Base-by-base conservation (phyloP, 2,888 invertebrate genomes). In the Agonopterix heracliana region DNA sequence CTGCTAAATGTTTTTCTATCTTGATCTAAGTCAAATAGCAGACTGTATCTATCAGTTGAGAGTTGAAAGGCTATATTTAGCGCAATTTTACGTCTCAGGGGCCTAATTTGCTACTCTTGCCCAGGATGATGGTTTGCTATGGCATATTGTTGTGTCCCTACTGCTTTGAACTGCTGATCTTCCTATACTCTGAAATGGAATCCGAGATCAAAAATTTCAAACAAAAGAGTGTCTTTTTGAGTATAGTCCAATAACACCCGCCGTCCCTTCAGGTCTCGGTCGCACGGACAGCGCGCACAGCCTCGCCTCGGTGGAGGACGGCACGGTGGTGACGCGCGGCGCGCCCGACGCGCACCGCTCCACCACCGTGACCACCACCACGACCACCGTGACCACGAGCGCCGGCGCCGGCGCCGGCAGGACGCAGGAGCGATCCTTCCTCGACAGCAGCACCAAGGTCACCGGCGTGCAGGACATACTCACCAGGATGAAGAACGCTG, bases 381-480 rank as follows among this genome's bases (percentile, higher is more conserved):
- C 9, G 26, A 17, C 17, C 26, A 42, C 47, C 45, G 41, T 41
- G 13, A 49, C 34, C 52, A 61, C 55, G 7, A 51, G 54, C 34
- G 44, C 63, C 47, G 53, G 55, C 51, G 57, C 53, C 55, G 50
- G 55, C 36, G 45, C 63, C 47, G 53, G 55, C 51, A 56, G 52
- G 56, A 57, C 54, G 7, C 50, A 61, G 52, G 80, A 81, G 64
- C 71, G 90, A 51, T 93, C 94, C 9, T 95, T 95, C 78, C 88
- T 95, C 26, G 93, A 92, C 68, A 93, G 92, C 77, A 91, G 87
- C 61, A 90, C 91, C 11, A 92, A 92, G 67, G 93, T 95, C 47
- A 91, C 92, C 3, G 93, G 93, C 3, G 92, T 95, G 1, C 91
- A 93, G 68, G 95, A 95, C 69, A 93, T 94, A 11, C 84, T 95